A percentile compares a stretch with the other conserved stretches of the same genome.
These are phyloP conservation scores for Perccottus glenii DNA, from an alignment of 2,113 vertebrate species.

Conservation along the genomic window DNA sequence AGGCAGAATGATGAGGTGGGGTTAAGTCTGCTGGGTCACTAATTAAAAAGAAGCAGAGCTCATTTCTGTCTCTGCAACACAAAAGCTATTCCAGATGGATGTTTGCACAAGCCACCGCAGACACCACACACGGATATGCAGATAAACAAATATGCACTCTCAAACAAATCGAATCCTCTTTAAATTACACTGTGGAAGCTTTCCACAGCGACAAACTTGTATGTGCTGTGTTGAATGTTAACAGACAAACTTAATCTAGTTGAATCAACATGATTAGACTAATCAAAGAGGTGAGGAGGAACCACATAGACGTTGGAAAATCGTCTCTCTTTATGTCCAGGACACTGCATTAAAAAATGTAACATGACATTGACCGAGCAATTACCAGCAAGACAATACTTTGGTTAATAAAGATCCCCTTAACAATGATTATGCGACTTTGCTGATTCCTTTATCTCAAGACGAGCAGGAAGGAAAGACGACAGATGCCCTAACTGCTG, in stretches of 20 bases:
- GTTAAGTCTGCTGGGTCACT: slow-evolving; percentile 73
- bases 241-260: slow-evolving; percentile 1
- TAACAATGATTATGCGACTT: slow-evolving; percentile 70
- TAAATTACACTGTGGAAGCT: slow-evolving; percentile 21
- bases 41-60: slow-evolving; percentile 76
- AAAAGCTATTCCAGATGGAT: slow-evolving; percentile 47
- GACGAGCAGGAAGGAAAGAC: slow-evolving; percentile 56
- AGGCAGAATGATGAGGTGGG: slow-evolving; percentile 69
- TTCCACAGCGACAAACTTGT: slow-evolving; percentile 5
- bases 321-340: slow-evolving; percentile 50
- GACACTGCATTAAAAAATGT: slow-evolving; percentile 53
- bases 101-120: slow-evolving; percentile 13
- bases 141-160: slow-evolving; percentile 3
- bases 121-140: background rate
- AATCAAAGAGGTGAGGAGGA: slow-evolving; percentile 51
- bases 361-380: slow-evolving; percentile 71
- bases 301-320: slow-evolving; percentile 33
- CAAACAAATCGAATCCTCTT: slow-evolving; percentile 26
- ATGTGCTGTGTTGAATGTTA: slow-evolving; percentile 6
- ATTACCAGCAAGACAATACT: slow-evolving; percentile 69
- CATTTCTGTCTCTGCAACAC: slow-evolving; percentile 43
- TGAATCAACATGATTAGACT: slow-evolving; percentile 30
- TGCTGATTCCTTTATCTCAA: slow-evolving; percentile 75
- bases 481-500: slow-evolving; percentile 70
- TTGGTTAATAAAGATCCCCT: slow-evolving; percentile 74